Percentiles rank a stretch among this genome's conserved stretches.
Conservation (phyloP, 2,888 invertebrate genomes). For the Desoria tigrina region DNA sequence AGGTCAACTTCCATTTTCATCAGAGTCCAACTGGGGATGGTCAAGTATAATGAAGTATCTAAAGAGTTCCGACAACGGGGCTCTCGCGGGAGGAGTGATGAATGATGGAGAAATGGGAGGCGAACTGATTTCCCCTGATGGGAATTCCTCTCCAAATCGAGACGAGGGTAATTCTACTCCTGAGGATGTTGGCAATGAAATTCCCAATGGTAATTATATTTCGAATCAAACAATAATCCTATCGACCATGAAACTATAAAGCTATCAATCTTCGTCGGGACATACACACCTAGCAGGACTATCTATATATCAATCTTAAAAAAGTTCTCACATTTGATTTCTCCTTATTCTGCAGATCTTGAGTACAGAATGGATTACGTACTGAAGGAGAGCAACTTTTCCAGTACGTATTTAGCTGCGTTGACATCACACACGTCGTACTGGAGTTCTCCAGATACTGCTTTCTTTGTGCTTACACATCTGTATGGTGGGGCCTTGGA, state of each 20-base stretch:
- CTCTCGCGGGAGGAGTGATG: neutral
- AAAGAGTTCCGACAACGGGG: slow-evolving; percentile 5
- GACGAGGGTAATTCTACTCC: slow-evolving; percentile 14
- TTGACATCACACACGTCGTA: slow-evolving; percentile 67
- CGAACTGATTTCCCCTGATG: slow-evolving; percentile 17
- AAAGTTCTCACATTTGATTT: no score
- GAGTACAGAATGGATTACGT: slow-evolving; percentile 66
- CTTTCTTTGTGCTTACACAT: slow-evolving; percentile 61
- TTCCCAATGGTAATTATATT: slow-evolving; percentile 16
- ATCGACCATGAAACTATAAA: slow-evolving; percentile 1
- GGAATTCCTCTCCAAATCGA: slow-evolving; percentile 13
- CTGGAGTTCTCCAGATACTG: slow-evolving; percentile 67
- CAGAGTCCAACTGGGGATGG: slow-evolving; percentile 33
- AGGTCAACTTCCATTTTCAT: slow-evolving; percentile 2
- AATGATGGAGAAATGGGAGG: slow-evolving; percentile 13
- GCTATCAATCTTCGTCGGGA: no score
- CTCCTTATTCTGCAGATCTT: slow-evolving; percentile 59
- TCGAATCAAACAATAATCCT: neutral
- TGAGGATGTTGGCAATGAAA: slow-evolving; percentile 13
- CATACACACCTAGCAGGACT: no score
- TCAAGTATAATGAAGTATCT: slow-evolving; percentile 10
- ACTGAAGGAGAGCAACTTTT: slow-evolving; percentile 63
- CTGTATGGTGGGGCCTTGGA: slow-evolving; percentile 43
- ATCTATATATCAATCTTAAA: no score
- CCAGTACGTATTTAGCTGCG: slow-evolving; percentile 64